phyloP scores from a whole-genome alignment of 2,797 vertebrate species.

The Podargus strigoides region DNA sequence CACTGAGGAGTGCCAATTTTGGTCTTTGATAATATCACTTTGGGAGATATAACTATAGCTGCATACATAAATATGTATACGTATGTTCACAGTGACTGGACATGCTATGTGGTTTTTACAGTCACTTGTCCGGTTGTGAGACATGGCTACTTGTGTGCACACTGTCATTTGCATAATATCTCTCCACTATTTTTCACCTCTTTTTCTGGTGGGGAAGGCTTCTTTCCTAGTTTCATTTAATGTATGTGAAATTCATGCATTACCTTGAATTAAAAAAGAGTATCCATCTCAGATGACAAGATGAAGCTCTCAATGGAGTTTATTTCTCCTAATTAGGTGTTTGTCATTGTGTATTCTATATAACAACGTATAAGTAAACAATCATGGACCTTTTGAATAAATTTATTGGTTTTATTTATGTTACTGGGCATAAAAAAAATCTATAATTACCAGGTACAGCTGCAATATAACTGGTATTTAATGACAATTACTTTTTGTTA shows the following conservation, averaged over 20 bases:
- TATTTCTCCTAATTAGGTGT: conserved; percentile 77
- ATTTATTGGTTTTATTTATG: conserved; percentile 82
- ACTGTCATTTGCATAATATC: neutral
- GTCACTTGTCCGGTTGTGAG: neutral
- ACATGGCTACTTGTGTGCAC: neutral
- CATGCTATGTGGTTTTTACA: neutral
- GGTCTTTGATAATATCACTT: neutral
- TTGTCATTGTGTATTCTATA: conserved; percentile 69
- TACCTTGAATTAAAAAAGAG: conserved; percentile 46
- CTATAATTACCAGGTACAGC: conserved; percentile 81
- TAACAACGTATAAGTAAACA: conserved; percentile 72
- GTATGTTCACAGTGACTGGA: neutral
- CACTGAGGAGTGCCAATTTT: neutral
- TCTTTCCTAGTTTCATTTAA: neutral
- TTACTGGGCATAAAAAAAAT: conserved; percentile 76
- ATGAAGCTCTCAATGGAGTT: conserved; percentile 62
- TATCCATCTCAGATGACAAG: conserved; percentile 64
- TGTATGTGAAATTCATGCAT: neutral
- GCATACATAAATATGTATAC: rapidly evolving
- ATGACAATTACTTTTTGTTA: conserved; percentile 84
- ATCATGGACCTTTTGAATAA: conserved; percentile 75
- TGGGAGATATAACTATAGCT: neutral
- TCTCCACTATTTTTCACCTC: neutral
- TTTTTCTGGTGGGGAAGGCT: neutral
- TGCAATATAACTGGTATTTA: conserved; percentile 78